Base-by-base conservation (phyloP, 2,888 invertebrate genomes). In the Dynastes maya region DNA sequence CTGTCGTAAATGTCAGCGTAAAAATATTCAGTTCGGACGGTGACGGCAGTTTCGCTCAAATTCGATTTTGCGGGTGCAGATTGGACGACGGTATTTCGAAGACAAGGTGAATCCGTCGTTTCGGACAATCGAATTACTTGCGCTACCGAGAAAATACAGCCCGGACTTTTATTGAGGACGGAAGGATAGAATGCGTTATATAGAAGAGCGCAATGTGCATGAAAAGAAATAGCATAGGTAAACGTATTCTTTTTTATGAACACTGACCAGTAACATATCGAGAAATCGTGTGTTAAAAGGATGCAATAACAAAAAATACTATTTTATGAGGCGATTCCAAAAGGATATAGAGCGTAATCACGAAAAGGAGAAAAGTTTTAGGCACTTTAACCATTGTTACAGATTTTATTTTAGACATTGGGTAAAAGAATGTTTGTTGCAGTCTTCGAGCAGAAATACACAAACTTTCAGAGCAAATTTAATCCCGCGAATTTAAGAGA, bases 21-120 rank as follows among this genome's bases (percentile, higher is more conserved):
- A 72, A 72, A 72, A 72, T 72, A 72, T 72, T 72, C 72, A 29
- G 72, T 58, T 72, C 58, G 72, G 58, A 72, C 72, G 58, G 58
- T 72, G 72, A 61, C 58, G 72, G 72, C 72, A 58, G 72, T 72
- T 72, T 72, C 58, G 72, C 51, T 58, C 72, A 72, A 72, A 72
- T 72, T 72, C 72, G 72, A 72, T 72, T 72, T 72, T 72, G 58
- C 40, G 72, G 72, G 72, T 72, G 58, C 72, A 72, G 72, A 72
- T 72, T 72, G 72, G 72, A 72, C 58, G 72, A 58, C 72, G 72
- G 72, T 40, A 72, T 37, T 72, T 72, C 13, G 58, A 72, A 72
- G 72, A 72, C 72, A 72, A 72, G 72, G 72, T 72, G 72, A 72
- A 72, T 72, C 72, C 61, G 58, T 58, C 72, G 72, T 58, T 72